A percentile compares a stretch with the other conserved stretches of the same genome.
phyloP scores from a whole-genome alignment of 2,888 invertebrate species.

The Brachypalpus laphriformis region DNA sequence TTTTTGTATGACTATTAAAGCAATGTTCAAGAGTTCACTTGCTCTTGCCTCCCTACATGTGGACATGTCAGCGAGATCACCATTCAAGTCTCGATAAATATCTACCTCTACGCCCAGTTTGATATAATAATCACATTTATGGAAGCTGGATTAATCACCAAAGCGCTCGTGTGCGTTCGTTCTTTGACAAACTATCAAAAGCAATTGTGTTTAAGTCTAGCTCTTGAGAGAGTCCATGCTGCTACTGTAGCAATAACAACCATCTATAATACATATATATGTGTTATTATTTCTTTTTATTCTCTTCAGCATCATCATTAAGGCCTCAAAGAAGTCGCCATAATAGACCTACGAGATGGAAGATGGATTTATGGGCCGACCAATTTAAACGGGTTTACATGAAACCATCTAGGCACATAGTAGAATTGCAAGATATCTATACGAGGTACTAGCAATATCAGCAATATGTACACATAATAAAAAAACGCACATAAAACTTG shows the following conservation, averaged over 20 bases:
- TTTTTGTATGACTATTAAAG: slow-evolving; percentile 15
- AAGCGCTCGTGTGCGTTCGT: slow-evolving; percentile 12
- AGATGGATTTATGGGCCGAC: slow-evolving; percentile 64
- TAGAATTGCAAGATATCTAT: slow-evolving; percentile 34
- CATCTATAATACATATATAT: no score
- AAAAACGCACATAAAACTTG: slow-evolving; percentile 53
- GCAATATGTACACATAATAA: slow-evolving; percentile 11
- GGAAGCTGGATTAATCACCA: slow-evolving; percentile 60
- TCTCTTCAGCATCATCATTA: slow-evolving; percentile 33
- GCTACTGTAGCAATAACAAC: slow-evolving; percentile 35
- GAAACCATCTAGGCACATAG: slow-evolving; percentile 40
- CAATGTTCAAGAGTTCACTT: slow-evolving; percentile 32
- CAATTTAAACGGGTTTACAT: slow-evolving; percentile 65
- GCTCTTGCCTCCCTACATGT: slow-evolving; percentile 36
- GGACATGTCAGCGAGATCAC: slow-evolving; percentile 11
- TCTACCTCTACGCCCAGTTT: slow-evolving; percentile 38
- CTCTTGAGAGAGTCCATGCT: slow-evolving; percentile 21
- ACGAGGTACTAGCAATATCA: slow-evolving; percentile 32
- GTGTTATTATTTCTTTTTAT: slow-evolving; percentile 16
- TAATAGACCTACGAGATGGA: slow-evolving; percentile 42
- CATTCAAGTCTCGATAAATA: slow-evolving; percentile 29
- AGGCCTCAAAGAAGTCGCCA: slow-evolving; percentile 59
- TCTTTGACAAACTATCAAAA: slow-evolving; percentile 43
- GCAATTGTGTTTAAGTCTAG: slow-evolving; percentile 16
- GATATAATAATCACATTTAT: slow-evolving; percentile 53